A percentile compares a stretch with the other conserved stretches of the same genome.
Conservation (phyloP, 2,888 invertebrate species). For the Patella pellucida region DNA sequence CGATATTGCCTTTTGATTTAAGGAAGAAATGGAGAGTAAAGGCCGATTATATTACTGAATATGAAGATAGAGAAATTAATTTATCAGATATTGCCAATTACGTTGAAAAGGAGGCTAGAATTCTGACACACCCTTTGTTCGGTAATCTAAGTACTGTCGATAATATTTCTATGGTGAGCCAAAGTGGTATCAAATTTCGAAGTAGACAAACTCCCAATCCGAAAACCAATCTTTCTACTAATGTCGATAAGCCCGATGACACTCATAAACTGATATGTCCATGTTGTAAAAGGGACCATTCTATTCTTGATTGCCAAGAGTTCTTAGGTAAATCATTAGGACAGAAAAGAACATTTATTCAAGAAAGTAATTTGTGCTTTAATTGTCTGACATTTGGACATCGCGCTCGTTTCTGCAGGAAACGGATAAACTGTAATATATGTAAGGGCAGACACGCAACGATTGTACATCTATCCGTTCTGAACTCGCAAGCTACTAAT, state of each 20-base stretch:
- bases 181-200: too few species aligned
- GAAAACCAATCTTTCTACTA: too few species aligned
- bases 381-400: neutral
- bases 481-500: neutral
- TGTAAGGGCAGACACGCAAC: neutral
- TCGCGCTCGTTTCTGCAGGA: neutral
- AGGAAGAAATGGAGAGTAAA: conserved; percentile 5
- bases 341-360: neutral
- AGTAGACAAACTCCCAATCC: too few species aligned
- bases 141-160: neutral
- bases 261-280: too few species aligned
- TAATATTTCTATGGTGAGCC: too few species aligned
- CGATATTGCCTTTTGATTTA: neutral
- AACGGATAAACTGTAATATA: neutral
- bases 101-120: neutral
- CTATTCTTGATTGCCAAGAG: too few species aligned
- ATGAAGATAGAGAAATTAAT: too few species aligned
- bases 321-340: too few species aligned
- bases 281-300: too few species aligned
- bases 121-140: neutral
- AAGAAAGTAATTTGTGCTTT: neutral
- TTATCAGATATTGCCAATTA: neutral
- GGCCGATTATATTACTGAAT: neutral
- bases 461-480: neutral
- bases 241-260: too few species aligned